A percentile compares a stretch with the other conserved stretches of the same genome.
Evolutionary conservation across 2,113 vertebrate genomes (phyloP).

Genomic region (Oncorhynchus gorbuscha): DNA sequence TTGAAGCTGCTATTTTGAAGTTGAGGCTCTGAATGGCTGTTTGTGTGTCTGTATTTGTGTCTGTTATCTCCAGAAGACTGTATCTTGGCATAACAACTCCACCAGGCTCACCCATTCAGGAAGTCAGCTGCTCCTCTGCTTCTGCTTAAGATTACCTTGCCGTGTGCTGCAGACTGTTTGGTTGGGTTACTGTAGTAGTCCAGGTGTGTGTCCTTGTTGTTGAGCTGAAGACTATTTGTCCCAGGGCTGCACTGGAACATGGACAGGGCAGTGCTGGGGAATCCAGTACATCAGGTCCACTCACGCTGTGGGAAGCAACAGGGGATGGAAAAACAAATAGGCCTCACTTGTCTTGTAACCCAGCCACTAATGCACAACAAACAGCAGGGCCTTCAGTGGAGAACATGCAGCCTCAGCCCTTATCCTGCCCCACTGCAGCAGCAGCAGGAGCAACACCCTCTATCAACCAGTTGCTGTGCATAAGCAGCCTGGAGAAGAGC

Average conservation of each 20-base stretch:
- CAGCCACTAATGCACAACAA: background rate
- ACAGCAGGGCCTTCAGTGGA: slow-evolving; percentile 9
- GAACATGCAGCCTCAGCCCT: slow-evolving; percentile 15
- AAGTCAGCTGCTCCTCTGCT: background rate
- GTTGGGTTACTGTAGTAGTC: background rate
- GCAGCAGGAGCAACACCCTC: background rate
- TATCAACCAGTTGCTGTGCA: slow-evolving; percentile 19
- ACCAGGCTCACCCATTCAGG: background rate
- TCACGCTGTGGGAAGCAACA: background rate
- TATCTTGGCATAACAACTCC: background rate
- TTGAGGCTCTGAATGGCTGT: background rate
- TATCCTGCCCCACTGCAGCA: background rate
- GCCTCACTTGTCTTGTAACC: background rate
- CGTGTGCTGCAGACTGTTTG: background rate
- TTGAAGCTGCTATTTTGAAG: background rate
- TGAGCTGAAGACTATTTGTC: no score
- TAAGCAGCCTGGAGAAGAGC: background rate
- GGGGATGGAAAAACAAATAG: background rate
- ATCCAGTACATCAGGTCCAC: no score
- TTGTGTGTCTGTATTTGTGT: background rate
- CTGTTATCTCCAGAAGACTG: background rate
- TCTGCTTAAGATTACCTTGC: background rate
- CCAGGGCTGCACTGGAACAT: no score
- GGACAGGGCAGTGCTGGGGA: no score
- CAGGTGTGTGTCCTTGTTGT: no score